A percentile compares a stretch with the other conserved stretches of the same genome.
Conservation (phyloP, 2,888 invertebrate species). For the Ditylenchus weischeri region DNA sequence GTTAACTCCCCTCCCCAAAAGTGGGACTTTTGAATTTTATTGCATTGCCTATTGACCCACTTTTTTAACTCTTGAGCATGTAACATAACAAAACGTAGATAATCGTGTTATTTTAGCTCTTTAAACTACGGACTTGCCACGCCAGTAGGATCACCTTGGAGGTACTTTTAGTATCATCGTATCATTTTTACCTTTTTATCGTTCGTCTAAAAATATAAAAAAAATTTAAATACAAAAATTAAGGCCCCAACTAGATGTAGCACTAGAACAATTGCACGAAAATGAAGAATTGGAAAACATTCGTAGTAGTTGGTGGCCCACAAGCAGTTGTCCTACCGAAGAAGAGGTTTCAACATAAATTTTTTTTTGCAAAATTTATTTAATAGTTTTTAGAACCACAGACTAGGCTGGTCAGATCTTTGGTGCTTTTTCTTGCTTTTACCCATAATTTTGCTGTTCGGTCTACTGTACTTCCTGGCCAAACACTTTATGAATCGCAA, state of each 20-base stretch:
- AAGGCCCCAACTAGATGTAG: neutral
- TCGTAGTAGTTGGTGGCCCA: conserved; percentile 3
- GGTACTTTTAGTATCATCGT: neutral
- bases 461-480: conserved; percentile 2
- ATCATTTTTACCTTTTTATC: too few relatives aligned
- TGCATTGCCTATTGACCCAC: too few relatives aligned
- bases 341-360: neutral
- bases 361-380: neutral
- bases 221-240: too few relatives aligned
- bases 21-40: too few relatives aligned
- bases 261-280: neutral
- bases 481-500: conserved; percentile 4
- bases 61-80: too few relatives aligned
- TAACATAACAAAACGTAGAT: too few relatives aligned
- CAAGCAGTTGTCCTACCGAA: neutral
- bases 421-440: conserved; percentile 5
- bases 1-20: too few relatives aligned
- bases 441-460: conserved; percentile 2
- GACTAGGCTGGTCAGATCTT: conserved; percentile 3
- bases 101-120: neutral
- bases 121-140: neutral
- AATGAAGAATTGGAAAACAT: neutral
- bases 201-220: too few relatives aligned
- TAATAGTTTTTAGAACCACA: neutral
- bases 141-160: neutral